Evolutionary conservation across 2,888 invertebrate genomes (phyloP), one percentile per base, ranked within the genome.

Genomic region (Lycophotia porphyrea): DNA sequence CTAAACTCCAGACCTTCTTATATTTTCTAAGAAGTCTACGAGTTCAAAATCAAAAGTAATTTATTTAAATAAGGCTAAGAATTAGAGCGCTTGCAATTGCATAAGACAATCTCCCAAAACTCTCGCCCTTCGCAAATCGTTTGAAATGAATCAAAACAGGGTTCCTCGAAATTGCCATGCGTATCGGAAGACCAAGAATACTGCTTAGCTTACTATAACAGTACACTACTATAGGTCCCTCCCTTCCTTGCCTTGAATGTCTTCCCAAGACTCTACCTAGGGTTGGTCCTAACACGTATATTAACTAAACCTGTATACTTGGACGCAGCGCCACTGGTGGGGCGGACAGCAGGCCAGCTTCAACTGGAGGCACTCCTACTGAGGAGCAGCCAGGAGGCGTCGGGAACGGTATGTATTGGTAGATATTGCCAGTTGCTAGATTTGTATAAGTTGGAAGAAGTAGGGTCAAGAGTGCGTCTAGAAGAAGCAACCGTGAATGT

Each of bases 331-430:
- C 98, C 87, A 99, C 99, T 86, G 98, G 98, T 85, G 98, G 98
- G 80, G 99, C 99, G 31, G 99, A 99, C 94, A 98, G 98, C 94
- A 98, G 98, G 89, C 98, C 98, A 80, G 98, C 97, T 67, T 98
- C 98, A 76, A 97, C 97, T 71, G 97, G 97, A 65, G 98, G 98
- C 82, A 98, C 98, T 64, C 98, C 98, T 87, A 98, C 98, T 78
- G 98, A 98, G 86, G 98, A 98, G 87, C 98, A 98, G 91, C 98
- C 98, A 71, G 98, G 97, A 86, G 98, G 98, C 89, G 98, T 98
- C 92, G 98, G 98, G 15, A 96, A 96, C 75, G 96, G 96, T 96
- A 89, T 34, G 75, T 72, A 70, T 70, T 36, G 27, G 11, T 65
- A 44, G 24, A 58, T 58, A 18, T 49, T 44, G 9, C 42, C 36